Conservation (phyloP, 2,113 vertebrate species). For the Danionella cerebrum region DNA sequence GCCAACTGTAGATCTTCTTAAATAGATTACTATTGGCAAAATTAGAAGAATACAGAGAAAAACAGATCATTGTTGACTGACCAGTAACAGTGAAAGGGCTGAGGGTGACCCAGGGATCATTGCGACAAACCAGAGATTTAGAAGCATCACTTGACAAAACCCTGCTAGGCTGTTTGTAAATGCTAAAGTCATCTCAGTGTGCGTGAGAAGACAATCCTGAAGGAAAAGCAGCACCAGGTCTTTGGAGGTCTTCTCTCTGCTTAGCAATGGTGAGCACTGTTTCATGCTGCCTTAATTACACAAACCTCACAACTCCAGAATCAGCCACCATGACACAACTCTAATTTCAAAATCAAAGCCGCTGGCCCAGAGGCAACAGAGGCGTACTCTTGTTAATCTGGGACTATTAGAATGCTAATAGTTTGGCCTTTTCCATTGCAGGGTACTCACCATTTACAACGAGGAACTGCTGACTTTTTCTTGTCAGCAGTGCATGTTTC, state of each 20-base stretch:
- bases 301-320: not conserved
- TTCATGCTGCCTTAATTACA: not conserved
- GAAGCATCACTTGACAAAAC: constrained; percentile 6
- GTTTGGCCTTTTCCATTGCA: not conserved
- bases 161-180: constrained; percentile 29
- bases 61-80: not conserved
- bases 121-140: too few relatives aligned
- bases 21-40: not conserved
- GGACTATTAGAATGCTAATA: constrained; percentile 9
- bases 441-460: not conserved
- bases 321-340: constrained; percentile 7
- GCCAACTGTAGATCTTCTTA: too few relatives aligned
- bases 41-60: not conserved
- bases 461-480: not conserved
- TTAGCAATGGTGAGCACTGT: not conserved
- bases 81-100: not conserved
- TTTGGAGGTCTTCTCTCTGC: constrained; percentile 14
- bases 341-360: not conserved
- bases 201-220: constrained; percentile 30
- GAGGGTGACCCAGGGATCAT: not conserved
- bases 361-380: not conserved
- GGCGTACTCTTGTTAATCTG: not conserved
- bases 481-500: not conserved
- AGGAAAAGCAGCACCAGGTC: constrained; percentile 32
- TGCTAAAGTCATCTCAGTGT: constrained; percentile 8